Evolutionary conservation across 1,140 invertebrate genomes (phyloP), one percentile per base, ranked within the genome.

Genomic region (Maniola jurtina): DNA sequence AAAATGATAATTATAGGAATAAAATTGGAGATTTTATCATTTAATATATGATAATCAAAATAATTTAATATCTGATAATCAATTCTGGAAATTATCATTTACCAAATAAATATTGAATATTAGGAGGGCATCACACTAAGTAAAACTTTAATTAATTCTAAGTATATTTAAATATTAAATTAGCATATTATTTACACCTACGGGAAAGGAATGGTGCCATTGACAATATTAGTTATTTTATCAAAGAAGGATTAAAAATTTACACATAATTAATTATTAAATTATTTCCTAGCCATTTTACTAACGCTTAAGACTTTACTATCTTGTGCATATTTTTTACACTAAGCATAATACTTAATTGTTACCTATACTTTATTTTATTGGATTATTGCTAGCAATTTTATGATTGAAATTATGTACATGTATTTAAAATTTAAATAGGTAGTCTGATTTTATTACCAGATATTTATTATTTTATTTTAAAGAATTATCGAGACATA

Each of bases 151-250:
- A 33, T 25, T 25, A 25, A 33, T 63, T 52, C 52, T 33, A 62
- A 38, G n/a, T 40, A 42, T 42, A 13, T 33, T 48, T 54, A 60
- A 14, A 40, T 57, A 56, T 47, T 57, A 64, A 33, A 35, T 64
- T 55, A 52, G 57, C 33, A 64, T 66, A 66, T 60, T 66, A 66
- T 60, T 59, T 71, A 71, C 60, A 73, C 68, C 61, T 77, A 74
- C 72, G 75, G 71, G 72, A 79, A 76, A 69, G 62, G 72, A 70
- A 80, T 83, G 81, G 84, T 87, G 84, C 84, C 81, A 83, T 84
- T 84, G 84, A 87, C 84, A 87, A 87, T 87, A 87, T 84, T 81
- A 83, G 69, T 84, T 86, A 68, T 80, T 80, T 81, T 85, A 80
- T 76, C 34, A 76, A 71, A 73, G 55, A 63, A 57, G 63, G 42